Evolutionary conservation across 2,113 vertebrate genomes (phyloP).

Genomic region (Cryptomyrus ogoouensis): DNA sequence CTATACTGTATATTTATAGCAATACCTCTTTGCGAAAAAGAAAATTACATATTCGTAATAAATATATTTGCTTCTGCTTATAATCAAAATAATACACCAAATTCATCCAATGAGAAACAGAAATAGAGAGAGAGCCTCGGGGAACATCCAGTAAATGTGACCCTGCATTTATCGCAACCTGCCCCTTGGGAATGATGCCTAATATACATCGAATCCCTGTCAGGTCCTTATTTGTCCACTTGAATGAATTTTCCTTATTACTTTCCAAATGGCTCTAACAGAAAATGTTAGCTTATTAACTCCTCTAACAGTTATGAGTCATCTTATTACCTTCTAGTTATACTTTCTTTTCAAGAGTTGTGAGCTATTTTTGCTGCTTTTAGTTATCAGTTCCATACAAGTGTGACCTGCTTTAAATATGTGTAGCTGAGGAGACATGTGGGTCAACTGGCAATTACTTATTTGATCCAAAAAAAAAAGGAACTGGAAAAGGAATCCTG

Average conservation of each 20-base stretch:
- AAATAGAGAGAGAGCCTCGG: neutral
- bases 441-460: neutral
- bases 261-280: neutral
- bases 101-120: neutral
- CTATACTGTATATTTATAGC: neutral
- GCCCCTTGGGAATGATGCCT: neutral
- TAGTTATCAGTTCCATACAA: neutral
- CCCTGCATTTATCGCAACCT: neutral
- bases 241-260: neutral
- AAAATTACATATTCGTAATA: neutral
- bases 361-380: neutral
- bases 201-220: neutral
- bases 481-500: neutral
- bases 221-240: neutral
- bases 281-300: neutral
- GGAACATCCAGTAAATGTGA: neutral
- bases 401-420: neutral
- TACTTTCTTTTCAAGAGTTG: neutral
- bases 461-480: neutral
- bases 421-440: neutral
- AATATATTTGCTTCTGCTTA: neutral
- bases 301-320: neutral
- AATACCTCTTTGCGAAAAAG: neutral
- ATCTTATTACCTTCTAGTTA: neutral
- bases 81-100: neutral